Conservation (phyloP, 2,888 invertebrate genomes). For the Drosophila phalerata region DNA sequence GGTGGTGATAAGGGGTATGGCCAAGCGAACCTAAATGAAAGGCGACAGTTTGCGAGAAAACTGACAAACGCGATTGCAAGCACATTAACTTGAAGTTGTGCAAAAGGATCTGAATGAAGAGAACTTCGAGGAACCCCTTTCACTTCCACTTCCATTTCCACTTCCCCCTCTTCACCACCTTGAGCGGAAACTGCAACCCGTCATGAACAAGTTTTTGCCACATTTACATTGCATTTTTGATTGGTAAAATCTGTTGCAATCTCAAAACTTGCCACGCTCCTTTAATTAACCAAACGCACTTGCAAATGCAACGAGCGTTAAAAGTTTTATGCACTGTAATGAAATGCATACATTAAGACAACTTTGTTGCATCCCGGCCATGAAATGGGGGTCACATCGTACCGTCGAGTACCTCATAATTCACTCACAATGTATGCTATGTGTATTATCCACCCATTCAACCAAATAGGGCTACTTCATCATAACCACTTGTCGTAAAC, state of each 20-base stretch:
- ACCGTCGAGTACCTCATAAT: conserved; percentile 36
- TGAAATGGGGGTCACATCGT: conserved; percentile 11
- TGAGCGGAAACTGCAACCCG: conserved; percentile 26
- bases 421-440: conserved; percentile 13
- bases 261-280: conserved; percentile 37
- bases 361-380: conserved; percentile 53
- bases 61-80: conserved; percentile 52
- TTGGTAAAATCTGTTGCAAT: conserved; percentile 50
- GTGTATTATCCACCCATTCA: neutral
- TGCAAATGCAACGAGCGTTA: conserved; percentile 45
- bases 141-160: neutral
- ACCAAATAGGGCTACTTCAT: conserved; percentile 1
- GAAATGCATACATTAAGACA: conserved; percentile 64
- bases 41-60: conserved; percentile 52
- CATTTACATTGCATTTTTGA: conserved; percentile 64
- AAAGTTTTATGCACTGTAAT: conserved; percentile 67
- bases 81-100: conserved; percentile 49
- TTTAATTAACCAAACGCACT: conserved; percentile 64
- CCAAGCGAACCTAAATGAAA: conserved; percentile 44
- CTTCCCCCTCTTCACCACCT: neutral
- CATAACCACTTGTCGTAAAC: conserved; percentile 16
- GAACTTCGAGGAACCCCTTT: conserved; percentile 47
- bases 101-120: conserved; percentile 14
- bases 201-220: conserved; percentile 35
- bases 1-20: conserved; percentile 15